Conservation (phyloP, 2,113 vertebrate genomes). For the Gadus chalcogrammus region DNA sequence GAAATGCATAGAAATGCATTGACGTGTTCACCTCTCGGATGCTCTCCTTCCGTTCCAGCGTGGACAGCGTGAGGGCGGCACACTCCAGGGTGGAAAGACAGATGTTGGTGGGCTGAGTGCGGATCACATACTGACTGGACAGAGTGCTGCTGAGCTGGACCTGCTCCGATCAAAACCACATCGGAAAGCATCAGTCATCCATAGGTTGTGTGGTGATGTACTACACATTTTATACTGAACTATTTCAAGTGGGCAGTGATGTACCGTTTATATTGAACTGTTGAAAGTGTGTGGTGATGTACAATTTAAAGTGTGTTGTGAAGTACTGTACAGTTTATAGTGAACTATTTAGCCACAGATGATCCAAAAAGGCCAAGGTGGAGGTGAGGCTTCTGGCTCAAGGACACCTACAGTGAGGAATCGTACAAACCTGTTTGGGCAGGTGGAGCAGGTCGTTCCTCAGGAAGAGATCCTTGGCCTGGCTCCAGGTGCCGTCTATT, state of each 20-base stretch:
- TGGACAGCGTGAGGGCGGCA: slow-evolving; percentile 84
- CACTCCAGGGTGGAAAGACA: slow-evolving; percentile 96
- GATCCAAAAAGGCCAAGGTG: too few relatives aligned
- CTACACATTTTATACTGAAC: too few relatives aligned
- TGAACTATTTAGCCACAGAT: too few relatives aligned
- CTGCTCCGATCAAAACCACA: slow-evolving; percentile 63
- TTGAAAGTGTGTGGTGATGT: too few relatives aligned
- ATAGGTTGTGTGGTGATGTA: too few relatives aligned
- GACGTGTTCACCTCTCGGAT: slow-evolving; percentile 84
- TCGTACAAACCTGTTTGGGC: slow-evolving; percentile 83
- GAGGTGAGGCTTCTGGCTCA: too few relatives aligned
- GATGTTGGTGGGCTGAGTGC: slow-evolving; percentile 90
- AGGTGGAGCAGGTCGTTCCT: slow-evolving; percentile 88
- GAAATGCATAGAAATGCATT: background rate
- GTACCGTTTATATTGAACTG: too few relatives aligned
- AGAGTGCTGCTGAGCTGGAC: slow-evolving; percentile 84
- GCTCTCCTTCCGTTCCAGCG: slow-evolving; percentile 83
- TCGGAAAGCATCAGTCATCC: background rate
- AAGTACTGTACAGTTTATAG: too few relatives aligned
- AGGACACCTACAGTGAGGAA: too few relatives aligned
- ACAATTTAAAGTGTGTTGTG: too few relatives aligned
- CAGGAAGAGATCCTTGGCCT: slow-evolving; percentile 96
- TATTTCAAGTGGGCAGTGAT: too few relatives aligned
- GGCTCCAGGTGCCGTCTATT: slow-evolving; percentile 97
- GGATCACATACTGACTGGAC: slow-evolving; percentile 95